Base-by-base conservation (phyloP, 2,113 vertebrate species). In the Entomyzon cyanotis region DNA sequence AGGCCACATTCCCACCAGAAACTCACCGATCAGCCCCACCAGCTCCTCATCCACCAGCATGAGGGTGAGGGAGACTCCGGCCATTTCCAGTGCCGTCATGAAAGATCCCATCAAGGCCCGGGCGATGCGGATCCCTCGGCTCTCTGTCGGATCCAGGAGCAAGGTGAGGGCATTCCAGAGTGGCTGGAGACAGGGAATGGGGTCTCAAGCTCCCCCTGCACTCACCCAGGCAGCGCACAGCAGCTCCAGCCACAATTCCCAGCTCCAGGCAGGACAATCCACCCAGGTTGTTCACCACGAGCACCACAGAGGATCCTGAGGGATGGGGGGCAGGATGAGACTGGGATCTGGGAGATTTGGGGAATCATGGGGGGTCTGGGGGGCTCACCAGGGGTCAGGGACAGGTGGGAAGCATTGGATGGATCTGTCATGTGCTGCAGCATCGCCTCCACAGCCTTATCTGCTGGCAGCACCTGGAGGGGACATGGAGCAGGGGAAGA, bases 21-120 rank as follows among this genome's bases (percentile, higher is more conserved):
- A 35, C 98, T 97, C 95, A 99, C 99, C 99, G 28, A 99, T 98
- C 75, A 99, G 98, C 68, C 76, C 79, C 50, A 99, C 91, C 8
- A 97, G 97, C 84, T 99, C 97, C 62, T 97, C 90, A 12, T 99
- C 94, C 23, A 95, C 97, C 89, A 81, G 96, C 98, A 99, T 94
- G 64, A 99, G 89, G 27, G 98, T 99, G 94, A 99, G 98, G 17
- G 99, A 99, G 59, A 99, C 68, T 21, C 99, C 99, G 0, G 98
- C 98, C 99, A 99, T 99, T 95, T 99, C 99, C 97, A 99, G 95
- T 0, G 99, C 99, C 0, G 99, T 99, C 99, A 99, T 99, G 96
- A 99, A 99, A 17, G 98, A 97, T 12, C 99, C 99, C 39, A 99
- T 98, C 93, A 99, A 97, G 67, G 98, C 98, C 56, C 99, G 98